Conservation (phyloP, 2,888 invertebrate genomes). For the Hirtodrosophila confusa region DNA sequence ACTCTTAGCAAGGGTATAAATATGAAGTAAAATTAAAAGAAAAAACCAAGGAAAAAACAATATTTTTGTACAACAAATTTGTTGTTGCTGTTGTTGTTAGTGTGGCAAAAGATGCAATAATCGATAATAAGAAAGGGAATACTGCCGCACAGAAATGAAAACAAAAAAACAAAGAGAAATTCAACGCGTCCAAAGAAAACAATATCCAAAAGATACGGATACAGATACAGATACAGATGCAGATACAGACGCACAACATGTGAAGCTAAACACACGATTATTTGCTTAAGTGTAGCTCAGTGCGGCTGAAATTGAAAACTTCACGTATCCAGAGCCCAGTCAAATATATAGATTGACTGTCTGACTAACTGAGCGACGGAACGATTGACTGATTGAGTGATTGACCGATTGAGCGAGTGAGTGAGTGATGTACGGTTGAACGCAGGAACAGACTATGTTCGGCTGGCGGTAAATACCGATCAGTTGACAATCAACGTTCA, state of each 20-base stretch:
- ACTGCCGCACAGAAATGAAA: constrained; percentile 38
- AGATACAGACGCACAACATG: constrained; percentile 54
- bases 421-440: constrained; percentile 1
- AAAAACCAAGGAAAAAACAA: constrained; percentile 17
- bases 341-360: constrained; percentile 17
- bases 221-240: constrained; percentile 25
- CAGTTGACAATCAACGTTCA: constrained; percentile 76
- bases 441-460: constrained; percentile 3
- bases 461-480: constrained; percentile 50
- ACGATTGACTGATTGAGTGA: constrained; percentile 5
- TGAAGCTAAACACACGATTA: constrained; percentile 62
- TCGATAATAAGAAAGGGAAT: constrained; percentile 66
- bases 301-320: constrained; percentile 71
- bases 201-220: constrained; percentile 42
- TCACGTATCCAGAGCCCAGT: constrained; percentile 15
- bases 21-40: constrained; percentile 8
- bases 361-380: constrained; percentile 20
- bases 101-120: constrained; percentile 67
- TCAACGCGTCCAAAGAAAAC: constrained; percentile 61
- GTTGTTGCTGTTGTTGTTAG: constrained; percentile 8
- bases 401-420: background rate
- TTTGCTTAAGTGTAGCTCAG: constrained; percentile 76
- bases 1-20: background rate
- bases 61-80: constrained; percentile 15
- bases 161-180: constrained; percentile 55